These are phyloP conservation scores for Drosophila kambysellisi DNA, from an alignment of 2,888 invertebrate genomes.

Conservation along the genomic window DNA sequence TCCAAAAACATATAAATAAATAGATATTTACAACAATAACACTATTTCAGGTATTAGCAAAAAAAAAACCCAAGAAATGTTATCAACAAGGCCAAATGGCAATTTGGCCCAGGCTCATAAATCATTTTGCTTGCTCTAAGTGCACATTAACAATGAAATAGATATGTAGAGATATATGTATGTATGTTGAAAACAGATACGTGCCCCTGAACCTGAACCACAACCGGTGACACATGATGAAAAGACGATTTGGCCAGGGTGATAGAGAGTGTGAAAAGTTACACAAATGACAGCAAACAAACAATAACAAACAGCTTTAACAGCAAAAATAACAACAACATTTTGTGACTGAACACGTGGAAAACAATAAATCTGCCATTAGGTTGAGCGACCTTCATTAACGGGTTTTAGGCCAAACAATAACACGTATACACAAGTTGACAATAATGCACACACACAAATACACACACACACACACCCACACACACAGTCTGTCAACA, in stretches of 20 bases:
- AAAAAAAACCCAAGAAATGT: constrained; percentile 12
- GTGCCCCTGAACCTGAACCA: constrained; percentile 10
- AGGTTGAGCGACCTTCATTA: constrained; percentile 73
- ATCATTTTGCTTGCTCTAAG: constrained; percentile 34
- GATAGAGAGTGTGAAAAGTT: constrained; percentile 39
- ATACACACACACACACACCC: neutral
- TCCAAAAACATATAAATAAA: constrained; percentile 1
- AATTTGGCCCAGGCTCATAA: constrained; percentile 41
- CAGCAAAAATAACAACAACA: constrained; percentile 22
- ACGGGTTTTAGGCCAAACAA: constrained; percentile 60
- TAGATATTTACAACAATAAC: constrained; percentile 12
- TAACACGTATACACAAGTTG: constrained; percentile 38
- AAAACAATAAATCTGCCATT: constrained; percentile 75
- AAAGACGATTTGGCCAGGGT: constrained; percentile 34
- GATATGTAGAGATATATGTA: neutral
- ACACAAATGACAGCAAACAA: constrained; percentile 29
- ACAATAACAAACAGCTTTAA: constrained; percentile 8
- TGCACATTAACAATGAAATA: constrained; percentile 34
- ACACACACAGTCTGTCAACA: constrained; percentile 14
- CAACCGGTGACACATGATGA: constrained; percentile 38
- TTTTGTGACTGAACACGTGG: constrained; percentile 43
- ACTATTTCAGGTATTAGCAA: constrained; percentile 30
- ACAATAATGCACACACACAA: constrained; percentile 58
- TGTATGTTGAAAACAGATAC: constrained; percentile 14
- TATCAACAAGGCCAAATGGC: constrained; percentile 21